These are phyloP conservation scores for Enteromius mattozi DNA, from an alignment of 2,797 vertebrate genomes.

Conservation along the genomic window DNA sequence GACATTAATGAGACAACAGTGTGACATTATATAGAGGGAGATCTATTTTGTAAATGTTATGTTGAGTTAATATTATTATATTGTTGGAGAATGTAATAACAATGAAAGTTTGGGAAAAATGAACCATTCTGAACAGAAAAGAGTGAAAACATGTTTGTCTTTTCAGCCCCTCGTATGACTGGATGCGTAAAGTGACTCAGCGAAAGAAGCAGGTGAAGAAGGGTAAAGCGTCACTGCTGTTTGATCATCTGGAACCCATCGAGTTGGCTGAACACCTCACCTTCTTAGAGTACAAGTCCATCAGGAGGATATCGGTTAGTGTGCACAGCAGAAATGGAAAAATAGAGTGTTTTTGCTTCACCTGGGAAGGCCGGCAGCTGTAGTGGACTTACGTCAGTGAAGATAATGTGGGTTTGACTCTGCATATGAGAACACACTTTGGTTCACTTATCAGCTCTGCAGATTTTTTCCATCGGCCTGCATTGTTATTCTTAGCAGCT, in stretches of 20 bases:
- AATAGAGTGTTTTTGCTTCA: conserved; percentile 39
- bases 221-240: conserved; percentile 94
- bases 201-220: conserved; percentile 94
- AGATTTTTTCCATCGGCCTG: conserved; percentile 23
- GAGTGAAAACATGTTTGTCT: background rate
- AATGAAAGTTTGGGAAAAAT: background rate
- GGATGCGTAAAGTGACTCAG: conserved; percentile 97
- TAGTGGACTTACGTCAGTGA: conserved; percentile 45
- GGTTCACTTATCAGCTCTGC: conserved; percentile 16
- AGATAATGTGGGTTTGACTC: conserved; percentile 27
- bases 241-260: conserved; percentile 95
- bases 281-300: conserved; percentile 97
- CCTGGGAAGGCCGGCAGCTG: conserved; percentile 64
- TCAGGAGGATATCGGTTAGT: conserved; percentile 85
- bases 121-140: background rate
- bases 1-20: background rate
- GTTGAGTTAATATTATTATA: background rate
- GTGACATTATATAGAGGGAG: background rate
- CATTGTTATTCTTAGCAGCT: conserved; percentile 33
- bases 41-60: background rate
- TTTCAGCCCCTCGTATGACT: conserved; percentile 92
- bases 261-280: conserved; percentile 97
- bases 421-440: conserved; percentile 1
- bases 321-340: conserved; percentile 47
- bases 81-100: background rate